A percentile compares a stretch with the other conserved stretches of the same genome.
Evolutionary conservation across 1,140 invertebrate species (phyloP).

Genomic region (Euborellia annulipes): DNA sequence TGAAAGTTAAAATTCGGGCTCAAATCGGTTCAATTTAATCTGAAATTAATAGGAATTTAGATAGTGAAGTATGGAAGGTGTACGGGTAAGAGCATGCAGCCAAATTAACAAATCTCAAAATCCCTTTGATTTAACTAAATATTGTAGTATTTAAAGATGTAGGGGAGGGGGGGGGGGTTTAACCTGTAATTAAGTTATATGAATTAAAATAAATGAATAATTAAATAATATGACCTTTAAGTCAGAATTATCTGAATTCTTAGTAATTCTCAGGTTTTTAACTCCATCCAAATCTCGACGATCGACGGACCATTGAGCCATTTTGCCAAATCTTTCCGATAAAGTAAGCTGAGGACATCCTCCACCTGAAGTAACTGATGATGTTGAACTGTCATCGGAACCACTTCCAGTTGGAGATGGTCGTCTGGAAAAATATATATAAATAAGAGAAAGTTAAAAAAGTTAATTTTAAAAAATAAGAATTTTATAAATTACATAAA

Average conservation of each 20-base stretch:
- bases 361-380: slow-evolving; percentile 25
- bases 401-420: slow-evolving; percentile 22
- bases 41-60: no score
- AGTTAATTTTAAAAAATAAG: neutral
- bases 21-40: no score
- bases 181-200: no score
- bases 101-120: slow-evolving; percentile 7
- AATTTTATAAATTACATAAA: neutral
- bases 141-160: neutral
- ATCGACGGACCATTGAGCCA: slow-evolving; percentile 71
- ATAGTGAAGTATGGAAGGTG: no score
- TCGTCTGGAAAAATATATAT: no score
- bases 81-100: slow-evolving; percentile 41
- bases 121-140: no score
- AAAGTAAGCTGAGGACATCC: slow-evolving; percentile 42
- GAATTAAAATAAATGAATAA: no score
- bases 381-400: slow-evolving; percentile 29
- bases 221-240: slow-evolving; percentile 63
- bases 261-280: slow-evolving; percentile 64
- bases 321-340: slow-evolving; percentile 72
- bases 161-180: neutral
- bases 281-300: slow-evolving; percentile 48
- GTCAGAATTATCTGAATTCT: slow-evolving; percentile 40
- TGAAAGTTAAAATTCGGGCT: no score
- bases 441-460: no score